Conservation (phyloP, 2,888 invertebrate species). For the Drosophila macrospina region DNA sequence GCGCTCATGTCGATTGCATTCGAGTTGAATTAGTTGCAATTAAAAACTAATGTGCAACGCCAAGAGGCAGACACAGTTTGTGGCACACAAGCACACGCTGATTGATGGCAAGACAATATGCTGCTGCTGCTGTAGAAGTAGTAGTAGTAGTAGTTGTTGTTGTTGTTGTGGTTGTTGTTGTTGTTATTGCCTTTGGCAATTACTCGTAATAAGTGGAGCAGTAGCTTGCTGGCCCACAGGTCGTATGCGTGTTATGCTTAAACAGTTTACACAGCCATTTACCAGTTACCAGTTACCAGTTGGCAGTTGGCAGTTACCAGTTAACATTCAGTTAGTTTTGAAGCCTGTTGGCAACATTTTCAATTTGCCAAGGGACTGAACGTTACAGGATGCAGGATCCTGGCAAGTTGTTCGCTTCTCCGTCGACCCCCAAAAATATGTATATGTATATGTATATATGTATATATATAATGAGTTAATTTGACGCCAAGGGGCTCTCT, state of each 20-base stretch:
- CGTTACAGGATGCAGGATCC: not conserved
- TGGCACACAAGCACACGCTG: not conserved
- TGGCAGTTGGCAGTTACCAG: constrained; percentile 14
- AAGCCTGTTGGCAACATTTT: constrained; percentile 53
- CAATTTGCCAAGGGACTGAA: constrained; percentile 54
- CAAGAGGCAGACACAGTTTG: constrained; percentile 13
- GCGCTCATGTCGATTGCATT: constrained; percentile 55
- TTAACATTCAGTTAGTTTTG: constrained; percentile 44
- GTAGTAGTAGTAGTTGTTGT: too few species aligned
- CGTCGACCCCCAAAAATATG: constrained; percentile 56
- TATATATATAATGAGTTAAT: constrained; percentile 77
- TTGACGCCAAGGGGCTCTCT: constrained; percentile 53
- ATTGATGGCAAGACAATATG: too few species aligned
- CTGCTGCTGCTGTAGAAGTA: too few species aligned
- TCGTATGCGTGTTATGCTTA: constrained; percentile 56
- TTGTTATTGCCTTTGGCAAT: constrained; percentile 50
- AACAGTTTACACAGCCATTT: constrained; percentile 70
- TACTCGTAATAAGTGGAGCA: constrained; percentile 50
- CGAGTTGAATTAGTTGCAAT: constrained; percentile 72
- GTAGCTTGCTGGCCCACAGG: constrained; percentile 23
- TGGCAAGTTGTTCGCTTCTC: constrained; percentile 32
- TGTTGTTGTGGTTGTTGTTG: too few species aligned
- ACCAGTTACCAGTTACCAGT: constrained; percentile 22
- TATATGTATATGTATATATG: too few species aligned
- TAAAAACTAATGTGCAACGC: constrained; percentile 67